Base-by-base conservation (phyloP, 2,797 vertebrate genomes). In the Epinephelus coioides region DNA sequence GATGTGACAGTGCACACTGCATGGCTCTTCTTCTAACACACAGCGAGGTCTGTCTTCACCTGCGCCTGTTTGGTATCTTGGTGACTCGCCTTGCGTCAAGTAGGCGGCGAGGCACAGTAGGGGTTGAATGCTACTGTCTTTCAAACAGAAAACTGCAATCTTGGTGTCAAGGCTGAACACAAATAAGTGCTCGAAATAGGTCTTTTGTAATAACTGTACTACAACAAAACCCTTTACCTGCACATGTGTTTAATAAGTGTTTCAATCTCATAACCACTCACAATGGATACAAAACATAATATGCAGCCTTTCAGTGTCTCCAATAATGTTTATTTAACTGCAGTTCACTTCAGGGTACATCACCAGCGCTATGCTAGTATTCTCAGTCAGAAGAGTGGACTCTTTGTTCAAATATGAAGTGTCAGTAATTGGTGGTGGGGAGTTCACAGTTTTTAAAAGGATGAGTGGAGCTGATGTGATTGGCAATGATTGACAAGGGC, bases 101-200 rank as follows among this genome's bases (percentile, higher is more conserved):
- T 55, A 51, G 43, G 66, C 19, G 5, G 50, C 43, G 57, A 71
- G 44, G 25, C 53, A 61, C 66, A 69, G 56, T 9, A 43, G 19
- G 67, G n/a, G 54, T 68, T 70, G 19, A 76, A 71, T 68, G 55
- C 60, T 62, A 19, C 30, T 19, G 60, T 71, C 53, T 82, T 72
- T 77, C n/a, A 49, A 59, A 75, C 30, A n/a, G 46, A 12, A 83
- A 83, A 79, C 75, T 66, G 18, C 54, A 74, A 75, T n/a, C 6
- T 56, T 69, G 25, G 34, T 77, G 55, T 75, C 63, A 80, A 17
- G 59, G 51, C 68, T 55, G 23, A 64, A 46, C 13, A 65, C 25
- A 64, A 23, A 34, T 34, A 34, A 34, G 34, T 17, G 23, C 55
- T 46, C 4, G 0, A 60, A 83, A 78, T 47, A 43, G 19, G 2